phyloP scores from a whole-genome alignment of 1,140 invertebrate species.

The Epicauta chinensis region DNA sequence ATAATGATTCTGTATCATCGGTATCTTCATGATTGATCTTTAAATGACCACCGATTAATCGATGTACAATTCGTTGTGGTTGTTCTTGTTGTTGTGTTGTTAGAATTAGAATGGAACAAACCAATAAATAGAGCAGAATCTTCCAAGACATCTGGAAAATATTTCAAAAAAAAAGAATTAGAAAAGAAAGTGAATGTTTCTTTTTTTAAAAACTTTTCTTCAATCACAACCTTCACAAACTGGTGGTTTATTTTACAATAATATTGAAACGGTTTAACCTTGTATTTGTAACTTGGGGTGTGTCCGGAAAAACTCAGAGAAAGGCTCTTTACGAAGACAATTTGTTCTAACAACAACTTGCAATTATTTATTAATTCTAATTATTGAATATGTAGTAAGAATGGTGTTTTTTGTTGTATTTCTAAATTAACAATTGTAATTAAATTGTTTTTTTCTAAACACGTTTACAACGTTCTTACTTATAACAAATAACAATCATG shows the following conservation, averaged over 20 bases:
- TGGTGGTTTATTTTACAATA: too few relatives aligned
- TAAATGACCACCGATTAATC: conserved; percentile 57
- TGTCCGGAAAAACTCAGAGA: conserved; percentile 4
- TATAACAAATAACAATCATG: conserved; percentile 9
- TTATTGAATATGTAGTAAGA: too few relatives aligned
- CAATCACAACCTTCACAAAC: too few relatives aligned
- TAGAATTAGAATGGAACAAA: neutral
- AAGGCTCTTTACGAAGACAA: too few relatives aligned
- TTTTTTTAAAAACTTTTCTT: too few relatives aligned
- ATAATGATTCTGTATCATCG: conserved; percentile 42
- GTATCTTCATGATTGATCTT: conserved; percentile 31
- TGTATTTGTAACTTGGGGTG: conserved; percentile 9
- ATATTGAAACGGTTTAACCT: neutral
- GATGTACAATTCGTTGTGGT: conserved; percentile 11
- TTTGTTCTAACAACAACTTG: too few relatives aligned
- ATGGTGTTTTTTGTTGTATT: too few relatives aligned
- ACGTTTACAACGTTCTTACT: conserved; percentile 2
- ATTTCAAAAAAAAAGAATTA: neutral
- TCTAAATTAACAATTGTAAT: neutral
- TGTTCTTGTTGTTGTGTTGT: too few relatives aligned
- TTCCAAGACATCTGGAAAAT: conserved; percentile 12
- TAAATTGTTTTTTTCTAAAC: conserved; percentile 7
- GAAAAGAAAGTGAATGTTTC: too few relatives aligned
- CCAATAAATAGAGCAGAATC: neutral
- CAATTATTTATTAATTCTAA: too few relatives aligned